Percentiles rank a stretch among this genome's conserved stretches.
Evolutionary conservation across 2,113 vertebrate species (phyloP).

Genomic region (Sterna hirundo): DNA sequence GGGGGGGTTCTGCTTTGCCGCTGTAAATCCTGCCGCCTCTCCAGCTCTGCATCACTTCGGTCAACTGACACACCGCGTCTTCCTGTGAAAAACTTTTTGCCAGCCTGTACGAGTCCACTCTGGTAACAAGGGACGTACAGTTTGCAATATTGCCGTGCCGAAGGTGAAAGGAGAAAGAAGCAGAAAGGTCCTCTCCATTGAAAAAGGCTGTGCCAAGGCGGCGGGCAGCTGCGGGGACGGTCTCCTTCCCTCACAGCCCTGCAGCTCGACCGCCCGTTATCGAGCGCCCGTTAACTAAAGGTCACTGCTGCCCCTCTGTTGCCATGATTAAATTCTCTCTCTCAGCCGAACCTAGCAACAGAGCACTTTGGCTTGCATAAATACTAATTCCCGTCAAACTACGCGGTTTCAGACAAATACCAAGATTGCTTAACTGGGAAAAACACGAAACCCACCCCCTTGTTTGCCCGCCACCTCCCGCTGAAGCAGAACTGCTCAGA

Average conservation of each 20-base stretch:
- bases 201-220: fast-evolving
- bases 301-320: not conserved
- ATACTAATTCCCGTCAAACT: not conserved
- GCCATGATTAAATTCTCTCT: not conserved
- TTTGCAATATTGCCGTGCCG: not conserved
- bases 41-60: not conserved
- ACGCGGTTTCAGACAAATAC: not conserved
- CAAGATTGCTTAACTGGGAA: not conserved
- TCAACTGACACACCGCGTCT: not conserved
- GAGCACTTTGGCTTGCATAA: not conserved
- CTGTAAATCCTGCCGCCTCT: not conserved
- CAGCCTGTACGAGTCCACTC: fast-evolving
- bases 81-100: not conserved
- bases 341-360: not conserved
- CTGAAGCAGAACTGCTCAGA: not conserved
- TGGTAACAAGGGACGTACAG: not conserved
- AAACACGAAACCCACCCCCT: not conserved
- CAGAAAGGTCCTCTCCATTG: not conserved
- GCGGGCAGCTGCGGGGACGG: not conserved
- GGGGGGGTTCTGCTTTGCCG: not conserved
- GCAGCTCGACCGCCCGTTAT: not conserved
- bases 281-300: not conserved
- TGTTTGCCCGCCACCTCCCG: not conserved
- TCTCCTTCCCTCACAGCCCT: not conserved
- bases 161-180: not conserved